A percentile compares a stretch with the other conserved stretches of the same genome.
phyloP scores from a whole-genome alignment of 1,140 invertebrate species.

The Thaumetopoea pityocampa region DNA sequence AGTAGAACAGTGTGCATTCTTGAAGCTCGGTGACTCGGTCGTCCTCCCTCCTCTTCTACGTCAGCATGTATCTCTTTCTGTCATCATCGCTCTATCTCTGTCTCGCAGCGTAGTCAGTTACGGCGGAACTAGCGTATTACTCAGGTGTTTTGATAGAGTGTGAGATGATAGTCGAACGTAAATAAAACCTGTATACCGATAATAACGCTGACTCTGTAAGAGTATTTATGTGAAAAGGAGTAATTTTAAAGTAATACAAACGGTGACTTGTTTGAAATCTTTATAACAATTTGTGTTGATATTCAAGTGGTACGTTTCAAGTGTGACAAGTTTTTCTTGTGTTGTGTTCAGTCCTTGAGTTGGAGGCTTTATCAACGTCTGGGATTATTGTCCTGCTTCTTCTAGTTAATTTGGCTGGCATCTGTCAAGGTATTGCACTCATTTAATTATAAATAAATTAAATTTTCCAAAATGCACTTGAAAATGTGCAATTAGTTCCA shows the following conservation, averaged over 20 bases:
- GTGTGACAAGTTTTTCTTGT: slow-evolving; percentile 68
- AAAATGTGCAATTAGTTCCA: neutral
- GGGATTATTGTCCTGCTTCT: slow-evolving; percentile 40
- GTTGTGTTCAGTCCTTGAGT: slow-evolving; percentile 58
- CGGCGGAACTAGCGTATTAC: slow-evolving; percentile 48
- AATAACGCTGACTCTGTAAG: slow-evolving; percentile 8
- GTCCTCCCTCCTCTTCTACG: slow-evolving; percentile 64
- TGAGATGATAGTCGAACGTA: slow-evolving; percentile 37
- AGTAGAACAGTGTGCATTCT: slow-evolving; percentile 50
- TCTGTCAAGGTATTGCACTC: slow-evolving; percentile 52
- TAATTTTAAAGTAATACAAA: slow-evolving; percentile 1
- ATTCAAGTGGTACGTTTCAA: slow-evolving; percentile 39
- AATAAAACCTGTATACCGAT: slow-evolving; percentile 51
- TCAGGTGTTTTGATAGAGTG: slow-evolving; percentile 44
- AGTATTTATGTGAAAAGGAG: slow-evolving; percentile 2
- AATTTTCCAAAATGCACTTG: neutral
- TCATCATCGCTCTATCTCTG: slow-evolving; percentile 43
- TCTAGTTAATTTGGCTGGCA: slow-evolving; percentile 38
- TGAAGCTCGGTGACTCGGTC: slow-evolving; percentile 59
- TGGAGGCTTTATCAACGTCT: slow-evolving; percentile 57
- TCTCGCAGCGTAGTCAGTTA: slow-evolving; percentile 54
- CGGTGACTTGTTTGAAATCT: slow-evolving; percentile 4
- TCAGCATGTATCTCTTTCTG: slow-evolving; percentile 47
- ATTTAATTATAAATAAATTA: slow-evolving; percentile 8
- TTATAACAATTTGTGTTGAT: slow-evolving; percentile 7